phyloP scores from a whole-genome alignment of 2,113 vertebrate species.

The Aythya baeri region DNA sequence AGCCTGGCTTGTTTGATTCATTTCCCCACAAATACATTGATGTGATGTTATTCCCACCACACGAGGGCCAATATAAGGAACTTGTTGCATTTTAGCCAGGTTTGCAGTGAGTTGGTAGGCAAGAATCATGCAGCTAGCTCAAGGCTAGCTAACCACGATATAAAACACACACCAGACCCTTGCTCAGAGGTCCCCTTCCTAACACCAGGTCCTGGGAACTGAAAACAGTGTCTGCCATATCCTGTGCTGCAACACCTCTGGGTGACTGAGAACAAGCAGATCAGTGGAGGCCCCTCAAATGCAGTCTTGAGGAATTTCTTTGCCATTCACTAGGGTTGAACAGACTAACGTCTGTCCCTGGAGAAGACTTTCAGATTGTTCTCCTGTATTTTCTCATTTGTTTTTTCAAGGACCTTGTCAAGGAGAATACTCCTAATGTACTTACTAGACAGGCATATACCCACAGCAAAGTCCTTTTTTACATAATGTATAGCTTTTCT shows the following conservation, averaged over 20 bases:
- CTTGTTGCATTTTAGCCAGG: not conserved
- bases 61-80: not conserved
- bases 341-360: not conserved
- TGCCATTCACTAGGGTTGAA: not conserved
- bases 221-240: not conserved
- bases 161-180: not conserved
- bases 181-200: not conserved
- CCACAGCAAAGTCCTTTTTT: not conserved
- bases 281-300: not conserved
- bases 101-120: not conserved
- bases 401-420: not conserved
- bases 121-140: not conserved
- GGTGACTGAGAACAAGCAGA: not conserved
- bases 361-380: not conserved
- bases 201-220: not conserved
- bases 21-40: not conserved
- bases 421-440: not conserved
- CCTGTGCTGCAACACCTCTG: not conserved
- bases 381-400: not conserved
- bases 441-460: not conserved
- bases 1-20: not conserved
- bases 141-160: accelerated
- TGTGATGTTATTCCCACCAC: accelerated
- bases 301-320: not conserved
- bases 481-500: not conserved